These are phyloP conservation scores for Parazoanthus darwini DNA, from an alignment of 92 coral and sea anemone genomes.

Conservation along the genomic window DNA sequence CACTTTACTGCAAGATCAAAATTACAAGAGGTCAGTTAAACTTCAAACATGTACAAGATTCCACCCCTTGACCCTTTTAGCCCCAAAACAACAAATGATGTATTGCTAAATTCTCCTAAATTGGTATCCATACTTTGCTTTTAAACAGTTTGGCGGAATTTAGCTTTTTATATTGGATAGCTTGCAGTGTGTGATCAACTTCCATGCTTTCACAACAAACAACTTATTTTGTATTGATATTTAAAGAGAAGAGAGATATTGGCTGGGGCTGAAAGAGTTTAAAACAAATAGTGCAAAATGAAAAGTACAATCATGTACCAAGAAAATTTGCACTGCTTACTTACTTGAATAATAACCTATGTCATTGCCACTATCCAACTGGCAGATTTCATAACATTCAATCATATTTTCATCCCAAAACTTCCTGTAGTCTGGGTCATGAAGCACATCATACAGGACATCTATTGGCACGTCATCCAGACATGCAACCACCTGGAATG, in stretches of 20 bases:
- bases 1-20: conserved; percentile 70
- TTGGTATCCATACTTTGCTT: no score
- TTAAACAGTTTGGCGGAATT: no score
- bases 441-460: conserved; percentile 90
- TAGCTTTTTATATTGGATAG: no score
- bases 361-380: conserved; percentile 79
- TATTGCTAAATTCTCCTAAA: no score
- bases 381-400: conserved; percentile 87
- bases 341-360: conserved; percentile 97
- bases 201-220: no score
- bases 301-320: not conserved
- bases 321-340: not conserved
- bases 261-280: no score
- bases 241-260: no score
- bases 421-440: conserved; percentile 91
- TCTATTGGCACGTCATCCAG: conserved; percentile 81
- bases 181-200: no score
- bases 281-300: not conserved
- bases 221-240: no score
- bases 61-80: no score
- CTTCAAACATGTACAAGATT: not conserved
- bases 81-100: no score
- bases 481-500: conserved; percentile 73
- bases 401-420: conserved; percentile 97
- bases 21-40: no score